phyloP scores from a whole-genome alignment of 2,113 vertebrate genomes.

The Tragelaphus scriptus region DNA sequence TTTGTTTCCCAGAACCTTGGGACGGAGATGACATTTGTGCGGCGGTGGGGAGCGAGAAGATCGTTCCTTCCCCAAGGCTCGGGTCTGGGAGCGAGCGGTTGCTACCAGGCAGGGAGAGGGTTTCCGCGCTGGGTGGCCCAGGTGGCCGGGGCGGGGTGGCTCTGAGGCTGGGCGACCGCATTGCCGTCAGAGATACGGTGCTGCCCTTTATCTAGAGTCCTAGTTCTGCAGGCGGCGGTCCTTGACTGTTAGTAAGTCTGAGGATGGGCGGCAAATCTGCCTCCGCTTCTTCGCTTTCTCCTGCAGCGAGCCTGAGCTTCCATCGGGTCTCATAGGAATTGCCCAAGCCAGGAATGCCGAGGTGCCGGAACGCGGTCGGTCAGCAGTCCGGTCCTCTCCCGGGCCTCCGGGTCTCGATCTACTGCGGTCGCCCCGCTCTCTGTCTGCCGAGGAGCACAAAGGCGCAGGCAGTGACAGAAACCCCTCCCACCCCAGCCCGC shows the following conservation, averaged over 20 bases:
- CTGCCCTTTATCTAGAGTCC: not conserved
- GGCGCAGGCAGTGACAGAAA: not conserved
- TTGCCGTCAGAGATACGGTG: not conserved
- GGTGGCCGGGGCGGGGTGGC: not conserved
- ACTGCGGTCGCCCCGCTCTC: not conserved
- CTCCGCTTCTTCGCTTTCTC: not conserved
- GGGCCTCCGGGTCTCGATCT: accelerated
- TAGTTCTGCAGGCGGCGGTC: too few relatives aligned
- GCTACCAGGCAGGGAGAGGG: not conserved
- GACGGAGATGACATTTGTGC: not conserved
- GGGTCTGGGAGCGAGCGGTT: not conserved
- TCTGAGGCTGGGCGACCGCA: accelerated
- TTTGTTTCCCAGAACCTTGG: constrained; percentile 30
- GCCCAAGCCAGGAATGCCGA: not conserved
- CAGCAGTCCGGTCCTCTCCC: not conserved
- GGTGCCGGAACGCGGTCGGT: not conserved
- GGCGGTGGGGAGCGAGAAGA: not conserved
- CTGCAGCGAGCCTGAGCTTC: not conserved
- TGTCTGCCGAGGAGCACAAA: not conserved
- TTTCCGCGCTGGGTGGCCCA: not conserved
- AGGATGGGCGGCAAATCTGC: not conserved
- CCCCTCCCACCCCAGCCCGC: not conserved
- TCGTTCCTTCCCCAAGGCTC: not conserved
- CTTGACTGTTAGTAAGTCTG: not conserved
- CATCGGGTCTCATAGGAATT: not conserved